phyloP scores from a whole-genome alignment of 2,113 vertebrate species.

The Malurus melanocephalus region DNA sequence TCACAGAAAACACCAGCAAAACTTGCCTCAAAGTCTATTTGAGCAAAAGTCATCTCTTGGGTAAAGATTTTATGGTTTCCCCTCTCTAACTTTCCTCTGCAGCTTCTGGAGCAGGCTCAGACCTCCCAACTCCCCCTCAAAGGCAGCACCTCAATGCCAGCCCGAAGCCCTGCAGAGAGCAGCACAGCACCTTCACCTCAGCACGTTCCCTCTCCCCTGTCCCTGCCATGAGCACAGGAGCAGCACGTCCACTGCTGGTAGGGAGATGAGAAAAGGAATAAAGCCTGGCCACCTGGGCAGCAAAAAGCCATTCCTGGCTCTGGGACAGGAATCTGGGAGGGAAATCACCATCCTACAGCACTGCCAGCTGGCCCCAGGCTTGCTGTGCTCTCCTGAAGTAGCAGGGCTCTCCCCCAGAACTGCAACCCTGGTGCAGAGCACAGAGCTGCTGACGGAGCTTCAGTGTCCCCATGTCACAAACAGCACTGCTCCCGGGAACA shows the following conservation, averaged over 20 bases:
- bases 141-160: accelerated
- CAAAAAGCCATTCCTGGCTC: neutral
- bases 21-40: neutral
- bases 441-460: neutral
- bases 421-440: neutral
- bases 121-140: accelerated
- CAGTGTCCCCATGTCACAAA: neutral
- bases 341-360: neutral
- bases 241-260: neutral
- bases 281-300: neutral
- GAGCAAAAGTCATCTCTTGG: neutral
- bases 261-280: neutral
- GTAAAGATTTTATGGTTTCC: neutral
- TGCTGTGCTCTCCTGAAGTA: neutral
- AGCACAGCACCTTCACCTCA: neutral
- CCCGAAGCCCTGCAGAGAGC: accelerated
- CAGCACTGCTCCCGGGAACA: neutral
- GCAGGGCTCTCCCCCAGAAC: neutral
- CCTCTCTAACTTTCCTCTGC: neutral
- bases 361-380: neutral
- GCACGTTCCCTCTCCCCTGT: accelerated
- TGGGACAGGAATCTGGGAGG: neutral
- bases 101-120: neutral
- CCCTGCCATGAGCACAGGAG: neutral
- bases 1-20: neutral